Evolutionary conservation across 2,797 vertebrate genomes (phyloP).

Genomic region (Tamandua tetradactyla): DNA sequence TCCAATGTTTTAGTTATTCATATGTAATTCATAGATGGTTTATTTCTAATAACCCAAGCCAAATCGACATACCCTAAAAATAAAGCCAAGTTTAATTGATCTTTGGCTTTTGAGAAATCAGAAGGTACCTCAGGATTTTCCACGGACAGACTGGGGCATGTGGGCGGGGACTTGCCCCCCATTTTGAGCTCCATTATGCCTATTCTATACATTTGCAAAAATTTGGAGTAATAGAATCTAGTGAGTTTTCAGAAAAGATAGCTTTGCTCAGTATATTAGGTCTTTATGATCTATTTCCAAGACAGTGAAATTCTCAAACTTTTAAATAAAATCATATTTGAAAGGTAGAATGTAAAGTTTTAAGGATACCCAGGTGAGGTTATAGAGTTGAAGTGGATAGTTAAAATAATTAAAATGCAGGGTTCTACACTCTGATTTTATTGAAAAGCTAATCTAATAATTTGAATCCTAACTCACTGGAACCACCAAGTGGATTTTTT

Average conservation of each 20-base stretch:
- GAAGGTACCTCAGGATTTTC: background rate
- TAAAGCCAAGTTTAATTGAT: background rate
- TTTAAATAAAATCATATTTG: background rate
- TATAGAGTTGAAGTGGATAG: background rate
- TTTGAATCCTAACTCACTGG: background rate
- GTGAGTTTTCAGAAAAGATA: background rate
- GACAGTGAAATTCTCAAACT: background rate
- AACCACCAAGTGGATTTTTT: conserved; percentile 28
- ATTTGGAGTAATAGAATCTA: background rate
- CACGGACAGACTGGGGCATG: background rate
- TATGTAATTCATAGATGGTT: conserved; percentile 17
- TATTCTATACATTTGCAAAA: background rate
- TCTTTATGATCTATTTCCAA: background rate
- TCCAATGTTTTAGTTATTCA: background rate
- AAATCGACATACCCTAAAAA: conserved; percentile 25
- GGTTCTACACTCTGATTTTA: conserved; percentile 44
- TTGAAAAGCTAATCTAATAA: conserved; percentile 26
- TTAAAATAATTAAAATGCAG: conserved; percentile 55
- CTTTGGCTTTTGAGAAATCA: background rate
- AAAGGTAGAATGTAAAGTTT: conserved; percentile 1
- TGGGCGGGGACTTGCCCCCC: fast-evolving
- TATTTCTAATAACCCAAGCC: conserved; percentile 32
- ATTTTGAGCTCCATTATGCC: background rate
- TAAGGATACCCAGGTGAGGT: background rate
- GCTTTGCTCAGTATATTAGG: background rate